A percentile compares a stretch with the other conserved stretches of the same genome.
Conservation (phyloP, 2,888 invertebrate species). For the Anarsia innoxiella region DNA sequence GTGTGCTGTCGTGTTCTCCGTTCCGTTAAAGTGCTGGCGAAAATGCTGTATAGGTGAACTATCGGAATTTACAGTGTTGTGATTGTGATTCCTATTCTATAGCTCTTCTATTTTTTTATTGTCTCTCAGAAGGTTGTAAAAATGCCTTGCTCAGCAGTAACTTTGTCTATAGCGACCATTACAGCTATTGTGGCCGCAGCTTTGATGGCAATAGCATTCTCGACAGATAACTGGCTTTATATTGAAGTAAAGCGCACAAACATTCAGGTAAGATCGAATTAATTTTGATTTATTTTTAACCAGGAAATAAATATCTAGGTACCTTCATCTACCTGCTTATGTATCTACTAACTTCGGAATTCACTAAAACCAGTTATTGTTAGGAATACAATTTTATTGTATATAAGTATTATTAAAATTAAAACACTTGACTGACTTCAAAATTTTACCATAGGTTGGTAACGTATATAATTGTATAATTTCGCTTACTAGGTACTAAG, state of each 20-base stretch:
- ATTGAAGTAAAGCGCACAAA: slow-evolving; percentile 92
- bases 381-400: no score
- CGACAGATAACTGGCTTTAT: slow-evolving; percentile 97
- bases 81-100: slow-evolving; percentile 54
- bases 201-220: slow-evolving; percentile 93
- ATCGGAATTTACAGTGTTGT: slow-evolving; percentile 53
- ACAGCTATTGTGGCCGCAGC: slow-evolving; percentile 96
- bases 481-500: no score
- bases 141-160: slow-evolving; percentile 97
- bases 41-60: slow-evolving; percentile 73
- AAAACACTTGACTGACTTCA: no score
- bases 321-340: no score
- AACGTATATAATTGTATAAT: no score
- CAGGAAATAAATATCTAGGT: no score
- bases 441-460: no score
- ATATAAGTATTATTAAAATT: no score
- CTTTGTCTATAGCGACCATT: slow-evolving; percentile 95
- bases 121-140: slow-evolving; percentile 61
- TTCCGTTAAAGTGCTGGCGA: slow-evolving; percentile 62
- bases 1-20: slow-evolving; percentile 69
- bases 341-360: no score
- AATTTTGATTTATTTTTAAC: neutral
- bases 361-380: no score
- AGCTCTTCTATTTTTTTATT: slow-evolving; percentile 44
- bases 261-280: slow-evolving; percentile 88